A percentile compares a stretch with the other conserved stretches of the same genome.
These are phyloP conservation scores for Podilymbus podiceps DNA, from an alignment of 2,113 vertebrate genomes.

Conservation along the genomic window DNA sequence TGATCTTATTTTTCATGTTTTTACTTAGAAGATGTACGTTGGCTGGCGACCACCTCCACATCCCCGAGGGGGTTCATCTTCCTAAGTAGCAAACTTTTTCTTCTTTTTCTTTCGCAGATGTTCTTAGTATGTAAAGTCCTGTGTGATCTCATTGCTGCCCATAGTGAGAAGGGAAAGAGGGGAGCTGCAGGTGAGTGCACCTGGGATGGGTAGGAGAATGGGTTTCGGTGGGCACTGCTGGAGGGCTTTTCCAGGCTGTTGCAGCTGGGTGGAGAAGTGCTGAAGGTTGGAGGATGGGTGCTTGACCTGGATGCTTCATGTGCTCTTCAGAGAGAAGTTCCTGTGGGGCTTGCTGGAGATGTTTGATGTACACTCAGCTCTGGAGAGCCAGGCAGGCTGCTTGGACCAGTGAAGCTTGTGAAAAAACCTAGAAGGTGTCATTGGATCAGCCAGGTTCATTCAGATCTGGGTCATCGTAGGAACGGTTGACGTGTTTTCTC, in stretches of 20 bases:
- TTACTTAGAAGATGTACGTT: background rate
- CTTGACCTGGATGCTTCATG: background rate
- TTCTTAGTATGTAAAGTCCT: background rate
- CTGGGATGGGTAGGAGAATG: background rate
- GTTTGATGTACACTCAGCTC: background rate
- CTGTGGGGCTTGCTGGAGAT: background rate
- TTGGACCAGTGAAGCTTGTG: background rate
- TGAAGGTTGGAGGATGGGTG: background rate
- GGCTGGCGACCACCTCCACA: background rate
- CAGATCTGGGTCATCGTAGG: background rate
- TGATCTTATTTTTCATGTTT: background rate
- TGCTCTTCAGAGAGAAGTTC: background rate
- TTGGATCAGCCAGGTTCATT: background rate
- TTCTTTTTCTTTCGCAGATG: background rate
- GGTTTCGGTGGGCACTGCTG: background rate
- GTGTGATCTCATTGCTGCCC: background rate
- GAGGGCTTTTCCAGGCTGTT: background rate
- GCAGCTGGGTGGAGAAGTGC: background rate
- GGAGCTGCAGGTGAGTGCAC: background rate
- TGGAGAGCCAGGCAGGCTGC: background rate
- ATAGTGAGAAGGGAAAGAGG: background rate
- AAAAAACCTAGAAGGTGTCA: background rate
- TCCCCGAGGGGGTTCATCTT: background rate
- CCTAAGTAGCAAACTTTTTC: background rate
- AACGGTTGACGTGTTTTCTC: background rate